phyloP scores from a whole-genome alignment of 2,888 invertebrate species.

The Rhagium mordax region DNA sequence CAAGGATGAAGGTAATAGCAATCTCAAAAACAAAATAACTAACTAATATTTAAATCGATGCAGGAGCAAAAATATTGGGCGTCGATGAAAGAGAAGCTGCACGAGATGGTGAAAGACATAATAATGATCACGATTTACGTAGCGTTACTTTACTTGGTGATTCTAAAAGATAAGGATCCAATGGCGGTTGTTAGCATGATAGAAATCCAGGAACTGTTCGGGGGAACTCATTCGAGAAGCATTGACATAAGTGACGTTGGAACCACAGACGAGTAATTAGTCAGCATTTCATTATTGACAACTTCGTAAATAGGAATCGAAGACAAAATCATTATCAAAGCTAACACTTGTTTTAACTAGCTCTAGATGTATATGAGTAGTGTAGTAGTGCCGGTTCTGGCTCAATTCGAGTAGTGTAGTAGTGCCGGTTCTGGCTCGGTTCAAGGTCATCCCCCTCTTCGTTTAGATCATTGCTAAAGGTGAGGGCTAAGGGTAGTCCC shows the following conservation, averaged over 20 bases:
- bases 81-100: conserved; percentile 40
- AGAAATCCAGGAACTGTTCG: conserved; percentile 50
- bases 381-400: no score
- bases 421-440: no score
- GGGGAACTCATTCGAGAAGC: conserved; percentile 44
- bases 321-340: no score
- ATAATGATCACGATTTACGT: conserved; percentile 57
- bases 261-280: conserved; percentile 34
- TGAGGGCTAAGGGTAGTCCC: no score
- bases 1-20: conserved; percentile 39
- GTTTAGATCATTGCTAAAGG: no score
- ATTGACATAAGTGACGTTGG: not conserved
- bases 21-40: not conserved
- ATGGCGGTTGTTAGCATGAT: conserved; percentile 47
- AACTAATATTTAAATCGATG: conserved; percentile 5
- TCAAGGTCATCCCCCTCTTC: no score
- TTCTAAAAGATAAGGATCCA: conserved; percentile 52
- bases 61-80: conserved; percentile 45
- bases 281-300: no score
- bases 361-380: no score
- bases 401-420: no score
- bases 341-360: no score
- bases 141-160: conserved; percentile 55
- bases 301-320: no score
- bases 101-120: conserved; percentile 54